Evolutionary conservation across 1,140 invertebrate species (phyloP), one percentile per base, ranked within the genome.

Genomic region (Meteorus sp.): DNA sequence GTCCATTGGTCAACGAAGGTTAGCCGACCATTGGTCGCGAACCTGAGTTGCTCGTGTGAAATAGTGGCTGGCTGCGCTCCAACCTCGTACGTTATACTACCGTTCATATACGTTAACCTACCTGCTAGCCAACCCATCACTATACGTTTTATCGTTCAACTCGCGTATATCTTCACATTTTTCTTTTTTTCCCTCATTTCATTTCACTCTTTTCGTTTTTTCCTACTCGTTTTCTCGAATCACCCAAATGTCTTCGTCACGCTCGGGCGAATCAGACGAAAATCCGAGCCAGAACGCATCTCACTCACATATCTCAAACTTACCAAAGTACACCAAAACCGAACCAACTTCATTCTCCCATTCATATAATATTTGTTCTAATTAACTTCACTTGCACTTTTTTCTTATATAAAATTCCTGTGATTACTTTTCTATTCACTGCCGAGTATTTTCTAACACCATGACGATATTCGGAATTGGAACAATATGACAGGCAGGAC

Each of bases 1-100:
- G 67, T 71, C 70, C 69, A 74, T 72, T 74, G 73, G 72, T 74
- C 69, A 75, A 69, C 69, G 63, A 65, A 70, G 71, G 69, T 73
- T 66, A 69, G 62, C 65, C 60, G 65, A 71, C 66, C 69, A 69
- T 52, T 20, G 63, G 64, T 31, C 54, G 47, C 35, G 33, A 52
- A 48, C 52, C 60, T 63, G 20, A n/a, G 22, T 48, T 29, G 31
- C 19, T 11, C 37, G 31, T 17, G 54, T 27, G n/a, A 31, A 41
- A 48, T 23, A 47, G 22, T 48, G 65, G 64, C 67, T 75, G 73
- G 73, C 72, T 56, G 22, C 31, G 68, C 62, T 74, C 73, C 73
- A 75, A 73, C 52, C 69, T 73, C 66, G 53, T 69, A 67, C 60
- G 69, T 71, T 69, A 73, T n/a, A n/a, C 60, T 67, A 66, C 65